Percentiles rank a stretch among this genome's conserved stretches.
Conservation (phyloP, 2,888 invertebrate genomes). For the Rhamphomyia laevipes region DNA sequence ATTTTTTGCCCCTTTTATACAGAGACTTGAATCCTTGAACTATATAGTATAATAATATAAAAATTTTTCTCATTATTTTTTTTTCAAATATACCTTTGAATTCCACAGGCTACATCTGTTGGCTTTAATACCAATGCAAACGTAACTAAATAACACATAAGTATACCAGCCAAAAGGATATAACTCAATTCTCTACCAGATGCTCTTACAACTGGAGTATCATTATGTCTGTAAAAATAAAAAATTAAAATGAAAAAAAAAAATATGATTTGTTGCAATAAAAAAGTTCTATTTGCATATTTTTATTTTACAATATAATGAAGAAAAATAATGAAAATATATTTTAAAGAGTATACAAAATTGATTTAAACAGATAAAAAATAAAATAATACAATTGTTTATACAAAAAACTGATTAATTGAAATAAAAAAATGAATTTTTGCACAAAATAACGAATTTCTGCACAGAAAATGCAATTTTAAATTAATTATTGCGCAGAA, state of each 20-base stretch:
- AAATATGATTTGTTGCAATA: too few relatives aligned
- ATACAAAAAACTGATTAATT: too few relatives aligned
- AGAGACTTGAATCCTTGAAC: too few relatives aligned
- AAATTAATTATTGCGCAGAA: too few relatives aligned
- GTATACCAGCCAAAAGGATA: constrained; percentile 78
- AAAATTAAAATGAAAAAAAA: background rate
- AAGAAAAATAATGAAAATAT: too few relatives aligned
- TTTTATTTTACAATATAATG: too few relatives aligned
- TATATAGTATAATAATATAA: too few relatives aligned
- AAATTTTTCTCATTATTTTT: background rate
- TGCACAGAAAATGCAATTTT: background rate
- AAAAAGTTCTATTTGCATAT: too few relatives aligned
- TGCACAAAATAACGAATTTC: background rate
- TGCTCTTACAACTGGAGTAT: constrained; percentile 95
- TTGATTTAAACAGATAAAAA: too few relatives aligned
- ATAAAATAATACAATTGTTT: too few relatives aligned
- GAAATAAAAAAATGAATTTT: background rate
- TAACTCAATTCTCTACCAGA: constrained; percentile 84
- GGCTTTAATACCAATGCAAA: constrained; percentile 82
- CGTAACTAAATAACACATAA: constrained; percentile 86
- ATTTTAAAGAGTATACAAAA: too few relatives aligned
- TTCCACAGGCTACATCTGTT: constrained; percentile 77
- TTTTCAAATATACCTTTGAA: constrained; percentile 71
- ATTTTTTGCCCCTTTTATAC: too few relatives aligned
- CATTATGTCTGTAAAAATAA: constrained; percentile 50